These are phyloP conservation scores for Drosophila asahinai DNA, from an alignment of 1,140 invertebrate species.

Conservation along the genomic window DNA sequence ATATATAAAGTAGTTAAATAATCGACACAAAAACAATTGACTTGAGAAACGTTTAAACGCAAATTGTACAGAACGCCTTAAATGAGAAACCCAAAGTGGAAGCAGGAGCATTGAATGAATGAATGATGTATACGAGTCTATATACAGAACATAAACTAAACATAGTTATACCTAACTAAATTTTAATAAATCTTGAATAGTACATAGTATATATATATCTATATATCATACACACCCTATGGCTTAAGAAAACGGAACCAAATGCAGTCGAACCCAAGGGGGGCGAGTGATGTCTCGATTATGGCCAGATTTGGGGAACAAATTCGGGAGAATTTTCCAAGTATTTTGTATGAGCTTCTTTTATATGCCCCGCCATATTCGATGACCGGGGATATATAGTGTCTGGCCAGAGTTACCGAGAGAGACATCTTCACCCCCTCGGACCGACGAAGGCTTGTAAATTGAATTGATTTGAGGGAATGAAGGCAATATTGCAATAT, in stretches of 20 bases:
- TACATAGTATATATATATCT: slow-evolving; percentile 41
- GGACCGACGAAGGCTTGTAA: slow-evolving; percentile 57
- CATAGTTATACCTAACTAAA: slow-evolving; percentile 74
- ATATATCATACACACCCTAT: slow-evolving; percentile 48
- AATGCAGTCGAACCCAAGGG: slow-evolving; percentile 35
- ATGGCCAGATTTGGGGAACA: slow-evolving; percentile 14
- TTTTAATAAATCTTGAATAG: slow-evolving; percentile 59
- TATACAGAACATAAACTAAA: slow-evolving; percentile 72
- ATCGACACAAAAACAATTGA: slow-evolving; percentile 71
- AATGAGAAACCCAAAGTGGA: slow-evolving; percentile 56
- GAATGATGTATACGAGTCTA: slow-evolving; percentile 78
- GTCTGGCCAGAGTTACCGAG: slow-evolving; percentile 15
- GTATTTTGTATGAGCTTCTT: slow-evolving; percentile 50
- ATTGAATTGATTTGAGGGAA: slow-evolving; percentile 49
- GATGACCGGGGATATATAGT: slow-evolving; percentile 14
- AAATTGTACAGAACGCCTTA: slow-evolving; percentile 83
- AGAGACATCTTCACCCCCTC: neutral
- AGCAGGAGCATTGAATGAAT: slow-evolving; percentile 50
- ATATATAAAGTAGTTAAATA: slow-evolving; percentile 72
- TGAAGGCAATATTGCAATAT: slow-evolving; percentile 40
- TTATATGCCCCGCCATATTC: slow-evolving; percentile 13
- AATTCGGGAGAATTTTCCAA: slow-evolving; percentile 32
- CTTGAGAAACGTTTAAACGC: slow-evolving; percentile 77
- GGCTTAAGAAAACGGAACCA: slow-evolving; percentile 76
- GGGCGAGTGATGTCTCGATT: slow-evolving; percentile 8